A percentile compares a stretch with the other conserved stretches of the same genome.
These are phyloP conservation scores for Heterohyrax brucei DNA, from an alignment of 2,797 vertebrate genomes.

Conservation along the genomic window DNA sequence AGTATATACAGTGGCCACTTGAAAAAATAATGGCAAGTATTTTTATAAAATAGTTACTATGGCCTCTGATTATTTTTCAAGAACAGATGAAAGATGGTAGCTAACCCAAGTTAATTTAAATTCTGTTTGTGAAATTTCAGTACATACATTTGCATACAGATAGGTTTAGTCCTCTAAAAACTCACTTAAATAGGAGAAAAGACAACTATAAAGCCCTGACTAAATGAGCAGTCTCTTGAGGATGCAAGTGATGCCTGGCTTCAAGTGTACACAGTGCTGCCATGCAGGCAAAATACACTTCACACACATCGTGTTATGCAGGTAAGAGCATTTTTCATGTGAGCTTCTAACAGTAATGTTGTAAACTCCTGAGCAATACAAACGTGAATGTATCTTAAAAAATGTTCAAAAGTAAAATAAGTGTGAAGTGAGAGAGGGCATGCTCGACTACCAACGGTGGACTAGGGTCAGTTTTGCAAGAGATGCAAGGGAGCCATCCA, in stretches of 20 bases:
- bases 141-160: not conserved
- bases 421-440: not conserved
- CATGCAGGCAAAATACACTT: not conserved
- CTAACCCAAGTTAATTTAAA: not conserved
- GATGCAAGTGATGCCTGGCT: not conserved
- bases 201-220: not conserved
- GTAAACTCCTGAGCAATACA: not conserved
- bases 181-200: slow-evolving; percentile 5
- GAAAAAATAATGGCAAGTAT: not conserved
- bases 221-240: not conserved
- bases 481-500: not conserved
- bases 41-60: slow-evolving; percentile 35
- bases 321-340: not conserved
- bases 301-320: not conserved
- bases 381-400: slow-evolving; percentile 3
- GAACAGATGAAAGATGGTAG: not conserved
- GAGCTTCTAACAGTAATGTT: not conserved
- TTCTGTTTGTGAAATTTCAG: slow-evolving; percentile 35
- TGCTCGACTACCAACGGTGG: not conserved
- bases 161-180: not conserved
- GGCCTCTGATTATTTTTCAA: slow-evolving; percentile 21
- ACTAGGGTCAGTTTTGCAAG: slow-evolving; percentile 12
- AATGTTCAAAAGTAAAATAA: slow-evolving; percentile 18
- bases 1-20: not conserved
- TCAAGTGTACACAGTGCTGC: not conserved